Conservation (phyloP, 2,888 invertebrate genomes). For the Oligia fasciuncula region DNA sequence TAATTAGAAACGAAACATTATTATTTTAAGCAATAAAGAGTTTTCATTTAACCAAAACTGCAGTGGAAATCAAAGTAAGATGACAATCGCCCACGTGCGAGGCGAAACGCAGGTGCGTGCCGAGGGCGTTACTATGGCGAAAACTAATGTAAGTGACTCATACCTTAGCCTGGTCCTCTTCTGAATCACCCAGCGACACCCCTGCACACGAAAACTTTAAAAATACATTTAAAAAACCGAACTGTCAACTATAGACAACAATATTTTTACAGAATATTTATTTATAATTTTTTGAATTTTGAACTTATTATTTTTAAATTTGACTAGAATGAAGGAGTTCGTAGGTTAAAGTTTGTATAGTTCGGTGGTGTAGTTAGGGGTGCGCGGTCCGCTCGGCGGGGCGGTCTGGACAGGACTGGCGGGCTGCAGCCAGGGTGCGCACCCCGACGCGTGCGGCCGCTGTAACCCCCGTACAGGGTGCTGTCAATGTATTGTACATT, state of each 20-base stretch:
- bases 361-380: conserved; percentile 75
- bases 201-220: conserved; percentile 72
- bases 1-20: neutral
- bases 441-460: conserved; percentile 84
- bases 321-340: conserved; percentile 56
- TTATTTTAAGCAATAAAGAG: conserved; percentile 3
- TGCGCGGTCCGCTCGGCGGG: conserved; percentile 86
- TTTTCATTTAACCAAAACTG: conserved; percentile 32
- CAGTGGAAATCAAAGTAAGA: conserved; percentile 59
- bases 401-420: conserved; percentile 86
- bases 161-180: conserved; percentile 84
- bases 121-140: conserved; percentile 88
- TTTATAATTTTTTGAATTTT: conserved; percentile 37
- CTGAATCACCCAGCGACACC: conserved; percentile 87
- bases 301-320: conserved; percentile 37
- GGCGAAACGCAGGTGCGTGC: conserved; percentile 73
- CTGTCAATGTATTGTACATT: conserved; percentile 52
- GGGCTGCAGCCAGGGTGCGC: conserved; percentile 77
- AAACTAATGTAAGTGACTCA: conserved; percentile 81
- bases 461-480: conserved; percentile 80
- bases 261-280: neutral
- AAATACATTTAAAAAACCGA: conserved; percentile 54
- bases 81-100: conserved; percentile 61
- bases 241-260: neutral
- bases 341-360: conserved; percentile 64